Evolutionary conservation across 1,140 invertebrate genomes (phyloP), one percentile per base, ranked within the genome.

Genomic region (Listronotus bonariensis): DNA sequence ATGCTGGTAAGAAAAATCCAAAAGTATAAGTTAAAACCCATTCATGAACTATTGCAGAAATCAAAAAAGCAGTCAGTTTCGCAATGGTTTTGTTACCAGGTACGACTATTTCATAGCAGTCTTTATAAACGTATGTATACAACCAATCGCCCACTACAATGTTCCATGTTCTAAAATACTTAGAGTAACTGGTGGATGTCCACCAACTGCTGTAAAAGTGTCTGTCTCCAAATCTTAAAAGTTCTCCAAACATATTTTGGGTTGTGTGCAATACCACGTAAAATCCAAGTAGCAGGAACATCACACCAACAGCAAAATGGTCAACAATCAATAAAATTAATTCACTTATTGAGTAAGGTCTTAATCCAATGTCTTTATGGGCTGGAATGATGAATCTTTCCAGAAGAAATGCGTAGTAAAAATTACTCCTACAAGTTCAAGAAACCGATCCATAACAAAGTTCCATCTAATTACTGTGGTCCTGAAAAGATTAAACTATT

Each of bases 171-270:
- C 94, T 85, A 76, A 95, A 98, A 75, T 90, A 99, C 6, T 81
- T 83, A 0, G 86, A 85, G 76, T 90, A 97, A 1, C 87, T 87
- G 2, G 87, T 88, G 6, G 88, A 88, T 48, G 92, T 96, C 96
- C 96, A 98, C 96, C 96, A 98, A 72, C 97, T 94, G 88, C 87
- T 87, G 73, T 95, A 94, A 79, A 93, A 95, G 70, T 88, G 82
- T 60, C 92, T 82, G 78, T 97, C 95, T 6, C 87, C 92, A 79
- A 97, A 97, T 48, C 82, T 83, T 10, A 96, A 72, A 77, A 96
- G 84, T 79, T 97, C 95, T 3, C 92, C 91, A 73, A 88, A 92
- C 8, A 90, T 89, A 80, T 97, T 97, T 71, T 92, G 82, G 91
- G 92, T 96, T 0, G 88, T 87, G 77, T 97, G 95, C 1, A 97